A percentile compares a stretch with the other conserved stretches of the same genome.
Conservation (phyloP, 53 echinoderm and acorn worm genomes). For the Stichopus horrens region DNA sequence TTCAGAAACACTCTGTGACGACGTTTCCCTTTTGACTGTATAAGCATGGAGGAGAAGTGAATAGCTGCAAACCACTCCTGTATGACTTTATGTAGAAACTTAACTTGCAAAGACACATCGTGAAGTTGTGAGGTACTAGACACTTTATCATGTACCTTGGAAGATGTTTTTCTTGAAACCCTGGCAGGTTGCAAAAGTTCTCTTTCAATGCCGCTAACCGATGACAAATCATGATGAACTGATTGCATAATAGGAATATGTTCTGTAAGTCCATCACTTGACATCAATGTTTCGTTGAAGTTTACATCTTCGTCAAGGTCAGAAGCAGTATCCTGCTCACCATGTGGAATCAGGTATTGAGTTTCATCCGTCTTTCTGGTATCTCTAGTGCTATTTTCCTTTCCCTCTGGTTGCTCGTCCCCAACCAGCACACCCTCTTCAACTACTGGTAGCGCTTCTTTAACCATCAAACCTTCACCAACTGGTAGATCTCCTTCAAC, state of each 20-base stretch:
- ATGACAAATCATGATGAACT: not conserved
- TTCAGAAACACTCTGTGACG: not conserved
- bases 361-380: too few relatives aligned
- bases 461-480: not conserved
- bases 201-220: too few relatives aligned
- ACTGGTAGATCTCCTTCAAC: not conserved
- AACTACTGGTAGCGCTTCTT: too few relatives aligned
- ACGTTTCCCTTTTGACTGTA: not conserved
- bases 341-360: too few relatives aligned
- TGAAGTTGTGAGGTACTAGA: not conserved
- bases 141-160: too few relatives aligned
- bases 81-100: not conserved
- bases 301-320: not conserved
- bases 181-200: too few relatives aligned
- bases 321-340: too few relatives aligned
- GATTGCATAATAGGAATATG: too few relatives aligned
- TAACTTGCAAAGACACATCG: not conserved
- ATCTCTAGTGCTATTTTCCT: too few relatives aligned
- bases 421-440: too few relatives aligned
- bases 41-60: not conserved
- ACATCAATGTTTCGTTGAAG: not conserved
- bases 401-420: too few relatives aligned
- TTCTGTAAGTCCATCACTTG: not conserved
- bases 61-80: conserved; percentile 31
- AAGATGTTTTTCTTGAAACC: too few relatives aligned